phyloP scores from a whole-genome alignment of 1,140 invertebrate genomes.

The Papilio polytes region DNA sequence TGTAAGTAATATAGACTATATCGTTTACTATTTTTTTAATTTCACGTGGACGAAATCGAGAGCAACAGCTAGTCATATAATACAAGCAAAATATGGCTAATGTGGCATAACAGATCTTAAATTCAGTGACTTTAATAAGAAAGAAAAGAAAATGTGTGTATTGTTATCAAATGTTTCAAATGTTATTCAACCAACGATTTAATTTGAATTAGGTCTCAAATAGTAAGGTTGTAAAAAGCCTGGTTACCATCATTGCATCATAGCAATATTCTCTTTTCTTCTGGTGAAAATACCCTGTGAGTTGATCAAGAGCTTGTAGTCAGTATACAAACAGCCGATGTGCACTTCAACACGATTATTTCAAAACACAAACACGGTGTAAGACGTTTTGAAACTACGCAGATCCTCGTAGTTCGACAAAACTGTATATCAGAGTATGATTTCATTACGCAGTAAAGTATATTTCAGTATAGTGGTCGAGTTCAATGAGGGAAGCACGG shows the following conservation, averaged over 20 bases:
- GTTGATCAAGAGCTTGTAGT: background rate
- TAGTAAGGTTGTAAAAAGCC: too few relatives aligned
- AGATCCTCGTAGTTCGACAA: conserved; percentile 11
- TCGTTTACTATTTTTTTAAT: too few relatives aligned
- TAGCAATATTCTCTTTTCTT: background rate
- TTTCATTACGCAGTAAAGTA: conserved; percentile 23
- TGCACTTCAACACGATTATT: background rate
- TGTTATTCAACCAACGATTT: too few relatives aligned
- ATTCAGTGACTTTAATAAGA: too few relatives aligned
- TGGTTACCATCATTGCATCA: background rate
- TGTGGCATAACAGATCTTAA: background rate
- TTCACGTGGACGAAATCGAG: too few relatives aligned
- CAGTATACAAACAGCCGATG: background rate
- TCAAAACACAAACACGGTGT: conserved; percentile 11
- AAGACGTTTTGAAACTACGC: conserved; percentile 15
- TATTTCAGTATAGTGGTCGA: background rate
- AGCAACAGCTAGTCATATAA: too few relatives aligned
- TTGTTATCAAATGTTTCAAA: too few relatives aligned
- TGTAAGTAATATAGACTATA: too few relatives aligned
- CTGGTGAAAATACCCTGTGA: background rate
- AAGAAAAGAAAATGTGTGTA: too few relatives aligned
- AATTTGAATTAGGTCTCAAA: too few relatives aligned
- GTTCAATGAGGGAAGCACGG: conserved; percentile 24
- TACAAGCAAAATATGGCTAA: background rate
- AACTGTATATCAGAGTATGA: conserved; percentile 7